Evolutionary conservation across 2,797 vertebrate species (phyloP), one percentile per base, ranked within the genome.

Genomic region (Odontamblyopus lacepedii): DNA sequence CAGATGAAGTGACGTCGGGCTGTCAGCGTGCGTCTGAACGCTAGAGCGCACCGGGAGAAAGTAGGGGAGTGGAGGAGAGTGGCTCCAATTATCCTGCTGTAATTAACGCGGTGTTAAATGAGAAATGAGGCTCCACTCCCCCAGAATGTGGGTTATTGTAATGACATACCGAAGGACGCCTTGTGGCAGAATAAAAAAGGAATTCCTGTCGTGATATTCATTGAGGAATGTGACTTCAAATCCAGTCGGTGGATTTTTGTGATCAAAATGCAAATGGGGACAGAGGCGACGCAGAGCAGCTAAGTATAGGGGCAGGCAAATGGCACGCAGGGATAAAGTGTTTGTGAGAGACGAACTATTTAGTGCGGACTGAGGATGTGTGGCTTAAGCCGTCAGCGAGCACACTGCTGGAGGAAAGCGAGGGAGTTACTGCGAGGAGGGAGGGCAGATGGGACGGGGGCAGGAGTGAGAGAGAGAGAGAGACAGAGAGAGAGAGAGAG

Each of bases 321-420:
- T 8, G 32, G 29, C 71, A 62, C 38, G 74, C 26, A 48, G 69
- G 81, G 75, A 78, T 75, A 73, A 71, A 82, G 80, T 79, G 82
- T 67, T 83, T 70, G 66, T 26, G 75, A 81, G 84, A 82, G 81
- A 85, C 74, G 50, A 84, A 89, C 83, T 89, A 79, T 89, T 89
- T 88, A 90, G 81, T 88, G 86, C 82, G 87, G 86, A 79, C 83
- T 83, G 85, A 85, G 87, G 85, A 89, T 91, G 83, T 88, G 94
- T 88, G 92, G 93, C 93, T 93, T 79, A 85, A 93, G 94, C 94
- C 95, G 96, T 89, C 93, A 90, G 85, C 91, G 91, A 48, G 44
- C 44, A 48, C 44, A 48, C 44, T 48, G 84, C 87, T 72, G 85
- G 85, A 79, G 80, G 61, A 38, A 32, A 62, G 30, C 3, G 61